A percentile compares a stretch with the other conserved stretches of the same genome.
Conservation (phyloP, 2,888 invertebrate genomes). For the Parnassius glacialis region DNA sequence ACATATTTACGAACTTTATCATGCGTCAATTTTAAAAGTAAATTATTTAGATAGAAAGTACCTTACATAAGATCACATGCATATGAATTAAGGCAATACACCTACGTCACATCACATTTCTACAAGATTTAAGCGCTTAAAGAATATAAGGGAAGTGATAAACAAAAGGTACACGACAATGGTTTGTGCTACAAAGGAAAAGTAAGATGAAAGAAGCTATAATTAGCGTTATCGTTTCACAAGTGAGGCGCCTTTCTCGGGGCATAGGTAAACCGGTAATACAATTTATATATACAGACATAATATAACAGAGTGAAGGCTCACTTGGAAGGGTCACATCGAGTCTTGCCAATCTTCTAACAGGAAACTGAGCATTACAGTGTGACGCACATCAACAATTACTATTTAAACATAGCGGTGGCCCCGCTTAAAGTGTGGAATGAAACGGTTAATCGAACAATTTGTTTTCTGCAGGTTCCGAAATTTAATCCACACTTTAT, state of each 20-base stretch:
- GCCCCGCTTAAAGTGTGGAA: slow-evolving; percentile 43
- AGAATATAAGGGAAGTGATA: slow-evolving; percentile 33
- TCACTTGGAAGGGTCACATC: slow-evolving; percentile 70
- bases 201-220: slow-evolving; percentile 54
- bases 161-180: slow-evolving; percentile 30
- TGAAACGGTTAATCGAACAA: slow-evolving; percentile 36
- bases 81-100: slow-evolving; percentile 33
- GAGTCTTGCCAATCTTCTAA: slow-evolving; percentile 67
- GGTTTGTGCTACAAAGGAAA: slow-evolving; percentile 39
- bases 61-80: slow-evolving; percentile 28
- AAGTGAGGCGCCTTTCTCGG: slow-evolving; percentile 78
- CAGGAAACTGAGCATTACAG: slow-evolving; percentile 69
- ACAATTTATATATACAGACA: slow-evolving; percentile 49
- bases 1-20: slow-evolving; percentile 3
- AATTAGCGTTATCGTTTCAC: slow-evolving; percentile 58
- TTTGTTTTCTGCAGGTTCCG: slow-evolving; percentile 43
- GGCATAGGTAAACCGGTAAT: slow-evolving; percentile 37
- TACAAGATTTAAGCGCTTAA: slow-evolving; percentile 35
- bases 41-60: not conserved
- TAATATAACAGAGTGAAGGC: slow-evolving; percentile 58
- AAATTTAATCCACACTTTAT: slow-evolving; percentile 35
- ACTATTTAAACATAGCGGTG: slow-evolving; percentile 68
- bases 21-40: not conserved
- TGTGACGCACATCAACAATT: slow-evolving; percentile 78
- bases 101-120: slow-evolving; percentile 34